Conservation (phyloP, 1,140 invertebrate species). For the Drosophila erecta region DNA sequence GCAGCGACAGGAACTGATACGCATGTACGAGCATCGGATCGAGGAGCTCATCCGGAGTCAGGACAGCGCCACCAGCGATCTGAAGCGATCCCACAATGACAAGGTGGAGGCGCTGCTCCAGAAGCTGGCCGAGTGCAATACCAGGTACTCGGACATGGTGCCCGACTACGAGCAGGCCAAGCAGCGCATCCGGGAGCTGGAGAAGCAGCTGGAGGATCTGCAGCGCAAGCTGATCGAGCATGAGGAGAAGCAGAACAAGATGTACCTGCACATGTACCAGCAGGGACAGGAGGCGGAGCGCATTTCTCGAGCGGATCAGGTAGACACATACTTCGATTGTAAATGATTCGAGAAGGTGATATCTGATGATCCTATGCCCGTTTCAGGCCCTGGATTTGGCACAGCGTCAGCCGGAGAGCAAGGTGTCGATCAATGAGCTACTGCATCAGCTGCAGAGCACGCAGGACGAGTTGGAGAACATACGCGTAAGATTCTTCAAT, state of each 20-base stretch:
- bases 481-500: conserved; percentile 89
- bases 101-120: conserved; percentile 91
- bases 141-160: conserved; percentile 89
- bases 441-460: conserved; percentile 92
- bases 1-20: conserved; percentile 88
- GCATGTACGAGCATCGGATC: conserved; percentile 89
- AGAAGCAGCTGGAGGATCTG: conserved; percentile 89
- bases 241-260: conserved; percentile 90
- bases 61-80: conserved; percentile 89
- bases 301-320: conserved; percentile 88
- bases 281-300: conserved; percentile 92
- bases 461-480: conserved; percentile 92
- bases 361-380: background rate
- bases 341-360: too few species aligned
- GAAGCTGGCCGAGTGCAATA: conserved; percentile 92
- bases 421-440: conserved; percentile 91
- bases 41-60: conserved; percentile 90
- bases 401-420: conserved; percentile 86
- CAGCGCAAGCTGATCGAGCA: conserved; percentile 89
- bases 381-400: conserved; percentile 87
- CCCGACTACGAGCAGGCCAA: conserved; percentile 89
- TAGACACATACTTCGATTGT: conserved; percentile 36
- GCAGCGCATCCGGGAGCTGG: conserved; percentile 88
- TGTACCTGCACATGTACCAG: conserved; percentile 93
- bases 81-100: conserved; percentile 91